Base-by-base conservation (phyloP, 2,113 vertebrate genomes). In the Ondatra zibethicus region DNA sequence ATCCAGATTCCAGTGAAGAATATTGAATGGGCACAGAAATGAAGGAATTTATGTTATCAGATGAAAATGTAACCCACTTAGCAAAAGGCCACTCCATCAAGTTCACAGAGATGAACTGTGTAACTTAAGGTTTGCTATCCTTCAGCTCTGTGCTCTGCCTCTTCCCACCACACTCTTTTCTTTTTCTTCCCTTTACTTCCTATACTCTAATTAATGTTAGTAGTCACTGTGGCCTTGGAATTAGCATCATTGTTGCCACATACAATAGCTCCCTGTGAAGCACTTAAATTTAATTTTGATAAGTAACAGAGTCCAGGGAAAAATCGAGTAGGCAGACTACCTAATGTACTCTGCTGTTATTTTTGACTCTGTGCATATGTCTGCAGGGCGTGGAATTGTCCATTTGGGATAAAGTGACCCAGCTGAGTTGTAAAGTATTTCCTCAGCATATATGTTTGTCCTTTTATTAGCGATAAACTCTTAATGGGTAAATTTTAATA, bases 291-390 rank as follows among this genome's bases (percentile, higher is more conserved):
- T 88, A 25, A 1, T 70, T 81, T 81, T 52, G 55, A 52, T 65
- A 91, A 52, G 58, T 72, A 50, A 39, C 55, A 73, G 76, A 86
- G 82, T 91, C n/a, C 31, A 92, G 78, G 58, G 66, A 36, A 39
- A 75, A 66, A 45, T 73, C 65, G 36, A 42, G 19, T 33, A 45
- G 29, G 68, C 61, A 92, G 68, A 93, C 81, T 61, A 63, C 76
- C 66, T 47, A 47, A 91, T 95, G 86, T 58, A 23, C 61, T 87
- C 73, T 27, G 50, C 58, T 63, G 36, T 96, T 70, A 63, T 70
- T 94, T 92, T 89, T 73, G 8, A 87, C 73, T 95, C 78, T 19
- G 52, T 92, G 77, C 45, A 89, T 42, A 61, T 84, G 58, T 89
- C 72, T 86, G 23, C 65, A 14, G 88, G 65, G 55, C 63, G 8